Percentiles rank a stretch among this genome's conserved stretches.
phyloP scores from a whole-genome alignment of 2,888 invertebrate genomes.

The Nesidiocoris tenuis region DNA sequence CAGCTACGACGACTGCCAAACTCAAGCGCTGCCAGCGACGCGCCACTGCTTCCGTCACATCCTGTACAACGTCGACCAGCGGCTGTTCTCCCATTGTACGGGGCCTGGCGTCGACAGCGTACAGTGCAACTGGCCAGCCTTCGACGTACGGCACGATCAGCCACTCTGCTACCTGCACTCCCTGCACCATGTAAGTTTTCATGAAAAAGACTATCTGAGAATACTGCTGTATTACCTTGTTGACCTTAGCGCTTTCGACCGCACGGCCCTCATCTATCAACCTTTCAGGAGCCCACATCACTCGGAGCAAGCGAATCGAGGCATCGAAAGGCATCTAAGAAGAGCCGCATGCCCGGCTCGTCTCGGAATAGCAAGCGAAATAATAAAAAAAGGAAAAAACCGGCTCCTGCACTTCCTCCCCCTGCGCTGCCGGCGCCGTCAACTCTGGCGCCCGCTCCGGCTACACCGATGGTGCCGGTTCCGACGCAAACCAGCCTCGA shows the following conservation, averaged over 20 bases:
- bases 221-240: neutral
- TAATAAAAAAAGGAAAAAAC: constrained; percentile 47
- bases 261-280: neutral
- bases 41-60: constrained; percentile 83
- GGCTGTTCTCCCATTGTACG: constrained; percentile 76
- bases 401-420: constrained; percentile 6
- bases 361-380: constrained; percentile 46
- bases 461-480: neutral
- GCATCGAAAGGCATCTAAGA: constrained; percentile 44
- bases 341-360: constrained; percentile 44
- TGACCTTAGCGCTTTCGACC: neutral
- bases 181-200: constrained; percentile 66
- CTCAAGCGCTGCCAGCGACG: constrained; percentile 68
- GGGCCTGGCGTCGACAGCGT: constrained; percentile 77
- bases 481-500: neutral
- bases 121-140: constrained; percentile 75
- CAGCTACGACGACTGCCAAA: constrained; percentile 49
- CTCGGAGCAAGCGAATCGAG: constrained; percentile 32
- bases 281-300: constrained; percentile 35
- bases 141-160: constrained; percentile 74
- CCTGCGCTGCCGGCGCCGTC: neutral
- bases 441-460: neutral
- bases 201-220: no score
- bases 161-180: constrained; percentile 85
- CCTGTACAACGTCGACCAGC: constrained; percentile 79